Conservation (phyloP, 1,140 invertebrate species). For the Meloidogyne floridensis region DNA sequence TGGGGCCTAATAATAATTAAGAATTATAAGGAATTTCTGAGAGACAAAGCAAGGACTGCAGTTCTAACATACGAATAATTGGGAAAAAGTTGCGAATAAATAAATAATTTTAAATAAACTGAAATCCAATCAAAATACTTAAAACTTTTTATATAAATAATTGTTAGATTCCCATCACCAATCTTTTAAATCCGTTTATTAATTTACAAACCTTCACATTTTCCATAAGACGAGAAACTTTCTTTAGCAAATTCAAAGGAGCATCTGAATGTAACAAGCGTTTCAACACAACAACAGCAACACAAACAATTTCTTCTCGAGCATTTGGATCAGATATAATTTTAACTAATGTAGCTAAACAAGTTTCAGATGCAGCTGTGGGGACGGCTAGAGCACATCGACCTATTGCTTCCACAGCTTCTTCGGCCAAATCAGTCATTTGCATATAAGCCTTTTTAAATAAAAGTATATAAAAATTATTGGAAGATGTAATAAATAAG, state of each 20-base stretch:
- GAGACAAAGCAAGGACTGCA: too few relatives aligned
- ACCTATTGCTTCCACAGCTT: conserved; percentile 96
- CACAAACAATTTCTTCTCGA: conserved; percentile 52
- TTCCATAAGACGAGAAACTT: conserved; percentile 81
- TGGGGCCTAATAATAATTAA: conserved; percentile 69
- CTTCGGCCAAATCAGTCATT: conserved; percentile 90
- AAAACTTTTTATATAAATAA: too few relatives aligned
- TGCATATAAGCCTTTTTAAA: conserved; percentile 86
- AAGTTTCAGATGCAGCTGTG: conserved; percentile 85
- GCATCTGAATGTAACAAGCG: conserved; percentile 60
- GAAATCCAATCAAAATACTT: too few relatives aligned
- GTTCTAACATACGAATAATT: too few relatives aligned
- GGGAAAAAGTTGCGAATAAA: too few relatives aligned
- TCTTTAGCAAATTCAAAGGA: conserved; percentile 51
- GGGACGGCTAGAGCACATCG: conserved; percentile 78
- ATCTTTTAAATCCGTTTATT: too few relatives aligned
- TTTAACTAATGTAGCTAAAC: conserved; percentile 87
- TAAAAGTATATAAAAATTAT: too few relatives aligned
- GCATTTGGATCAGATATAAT: conserved; percentile 71
- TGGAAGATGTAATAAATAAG: not conserved
- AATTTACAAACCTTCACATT: conserved; percentile 73
- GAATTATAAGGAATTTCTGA: not conserved
- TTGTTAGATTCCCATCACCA: too few relatives aligned
- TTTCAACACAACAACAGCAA: conserved; percentile 62
- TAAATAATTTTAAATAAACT: not conserved